These are phyloP conservation scores for Cyanoderma ruficeps DNA, from an alignment of 2,113 vertebrate species.

Conservation along the genomic window DNA sequence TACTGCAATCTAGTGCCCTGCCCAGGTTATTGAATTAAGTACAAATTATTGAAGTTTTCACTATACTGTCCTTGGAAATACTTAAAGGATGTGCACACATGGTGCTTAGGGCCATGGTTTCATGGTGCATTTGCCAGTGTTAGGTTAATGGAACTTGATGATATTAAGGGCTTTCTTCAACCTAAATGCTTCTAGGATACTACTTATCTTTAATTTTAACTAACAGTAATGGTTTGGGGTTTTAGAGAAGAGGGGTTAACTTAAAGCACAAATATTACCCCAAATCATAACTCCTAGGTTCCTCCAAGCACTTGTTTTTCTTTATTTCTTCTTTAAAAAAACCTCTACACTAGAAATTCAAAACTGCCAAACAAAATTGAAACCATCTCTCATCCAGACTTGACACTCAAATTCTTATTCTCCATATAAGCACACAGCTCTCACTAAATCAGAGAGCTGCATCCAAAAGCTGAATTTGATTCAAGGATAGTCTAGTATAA, in stretches of 20 bases:
- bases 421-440: background rate
- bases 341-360: background rate
- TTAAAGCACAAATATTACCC: background rate
- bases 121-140: background rate
- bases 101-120: background rate
- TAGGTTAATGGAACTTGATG: background rate
- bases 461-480: background rate
- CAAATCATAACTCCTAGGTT: background rate
- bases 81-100: background rate
- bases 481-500: background rate
- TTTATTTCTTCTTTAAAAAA: background rate
- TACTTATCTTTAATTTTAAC: background rate
- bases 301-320: background rate
- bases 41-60: background rate
- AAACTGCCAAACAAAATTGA: background rate
- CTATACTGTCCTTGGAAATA: background rate
- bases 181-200: background rate
- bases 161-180: background rate
- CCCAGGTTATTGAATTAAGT: background rate
- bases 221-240: background rate
- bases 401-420: background rate
- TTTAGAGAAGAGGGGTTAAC: fast-evolving
- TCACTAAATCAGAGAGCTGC: background rate
- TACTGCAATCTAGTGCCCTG: background rate
- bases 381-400: background rate